Evolutionary conservation across 2,113 vertebrate species (phyloP), one percentile per base, ranked within the genome.

Genomic region (Lycocorax pyrrhopterus): DNA sequence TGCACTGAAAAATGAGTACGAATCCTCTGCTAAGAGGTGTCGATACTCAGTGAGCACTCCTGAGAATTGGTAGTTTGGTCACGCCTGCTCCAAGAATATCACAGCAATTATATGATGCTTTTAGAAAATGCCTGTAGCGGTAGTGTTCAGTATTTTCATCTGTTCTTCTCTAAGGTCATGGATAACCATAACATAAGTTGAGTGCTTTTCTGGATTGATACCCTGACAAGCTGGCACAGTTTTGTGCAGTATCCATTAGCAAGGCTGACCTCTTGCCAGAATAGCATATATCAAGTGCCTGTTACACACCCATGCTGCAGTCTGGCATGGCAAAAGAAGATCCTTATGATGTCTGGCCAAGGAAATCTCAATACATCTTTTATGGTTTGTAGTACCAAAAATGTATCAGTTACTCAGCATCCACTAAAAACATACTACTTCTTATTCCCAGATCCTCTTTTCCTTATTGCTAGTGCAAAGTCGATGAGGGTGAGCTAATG

Each of bases 391-490:
- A 68, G 58, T 37, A 79, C 32, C 39, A 66, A 86, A 68, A 69
- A 69, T 10, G 5, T 41, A 46, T 51, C 32, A 26, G 17, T 47
- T 88, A 5, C 11, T 64, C 67, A 80, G 23, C 51, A 80, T 12
- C 32, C 47, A 43, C 43, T 63, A 49, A 81, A 41, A 66, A 37
- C 29, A 26, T 13, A 27, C 43, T 56, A 15, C 10, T 30, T 75
- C 43, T 72, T 44, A 27, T 69, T 95, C 75, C 25, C 80, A 97
- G 96, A 52, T 97, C 90, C 69, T 87, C 84, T 16, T 98, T 97
- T 62, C 94, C 94, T 55, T 98, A 97, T 55, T 98, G 96, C 79
- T 87, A 96, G 71, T 49, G 52, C 17, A 83, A 97, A 80, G 16
- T 89, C n/a, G 37, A 96, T 84, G 92, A 97, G 94, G 88, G 96